Base-by-base conservation (phyloP, 2,888 invertebrate species). In the Furcula furcula region DNA sequence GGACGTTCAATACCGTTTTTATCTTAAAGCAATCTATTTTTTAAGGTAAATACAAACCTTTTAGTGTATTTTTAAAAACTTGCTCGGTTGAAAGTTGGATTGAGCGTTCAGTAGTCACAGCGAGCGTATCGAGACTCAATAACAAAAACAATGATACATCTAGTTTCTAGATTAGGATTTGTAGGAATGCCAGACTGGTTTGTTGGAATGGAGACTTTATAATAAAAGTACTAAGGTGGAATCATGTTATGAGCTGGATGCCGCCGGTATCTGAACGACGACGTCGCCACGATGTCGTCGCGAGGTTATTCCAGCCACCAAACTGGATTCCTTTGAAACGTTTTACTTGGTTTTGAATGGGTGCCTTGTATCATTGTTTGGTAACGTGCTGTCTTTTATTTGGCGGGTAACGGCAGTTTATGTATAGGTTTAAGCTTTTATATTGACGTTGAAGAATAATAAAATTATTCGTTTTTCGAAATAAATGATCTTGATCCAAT, bases 261-360 rank as follows among this genome's bases (percentile, higher is more conserved):
- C 40, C 34, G 37, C 34, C 37, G 32, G 29, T 46, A 43, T 46
- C 43, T 33, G 35, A 40, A 27, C 33, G 40, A 27, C 33, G 40
- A 40, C 31, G 46, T 38, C 50, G 46, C 46, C 44, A 40, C 47
- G 48, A 48, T 45, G 58, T 55, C 56, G 43, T 50, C 34, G 45
- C 35, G 34, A 45, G 53, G 64, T 70, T 73, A 65, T 68, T 58
- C 51, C 56, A 51, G 66, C 54, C 47, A 70, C 65, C 64, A 70
- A 76, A 76, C 78, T 61, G 76, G 77, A 76, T 80, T 79, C 73
- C 72, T 72, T 74, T 62, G 65, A 67, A 67, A 64, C 56, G 52
- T 62, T 70, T 66, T 57, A 62, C 64, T 67, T 52, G 60, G 44
- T 53, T 61, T 55, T 76, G 65, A 77, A 79, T 74, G 74, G 68